phyloP scores from a whole-genome alignment of 2,888 invertebrate genomes.

The Conomelus anceps region DNA sequence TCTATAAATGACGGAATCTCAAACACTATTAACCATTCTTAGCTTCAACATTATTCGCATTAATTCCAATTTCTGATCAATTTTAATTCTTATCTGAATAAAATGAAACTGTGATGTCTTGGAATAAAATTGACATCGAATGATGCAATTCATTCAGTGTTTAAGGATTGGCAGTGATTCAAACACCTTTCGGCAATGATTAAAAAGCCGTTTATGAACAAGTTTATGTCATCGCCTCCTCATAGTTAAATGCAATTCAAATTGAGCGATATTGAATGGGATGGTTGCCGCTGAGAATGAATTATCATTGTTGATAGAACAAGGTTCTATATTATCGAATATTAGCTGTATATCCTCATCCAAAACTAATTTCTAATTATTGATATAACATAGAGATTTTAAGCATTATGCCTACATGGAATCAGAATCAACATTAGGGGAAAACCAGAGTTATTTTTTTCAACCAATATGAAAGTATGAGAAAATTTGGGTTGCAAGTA shows the following conservation, averaged over 20 bases:
- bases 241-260: neutral
- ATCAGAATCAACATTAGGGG: too few species aligned
- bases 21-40: neutral
- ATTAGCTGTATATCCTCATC: neutral
- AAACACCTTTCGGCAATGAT: neutral
- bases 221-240: neutral
- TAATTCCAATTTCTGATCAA: neutral
- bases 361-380: too few species aligned
- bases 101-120: neutral
- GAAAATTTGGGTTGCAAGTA: too few species aligned
- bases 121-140: neutral
- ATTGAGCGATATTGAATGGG: neutral
- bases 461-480: too few species aligned
- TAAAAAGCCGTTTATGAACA: neutral
- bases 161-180: neutral
- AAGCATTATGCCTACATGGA: too few species aligned
- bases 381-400: too few species aligned
- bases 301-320: neutral
- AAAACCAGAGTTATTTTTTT: too few species aligned
- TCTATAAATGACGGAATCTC: neutral
- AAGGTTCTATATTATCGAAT: neutral
- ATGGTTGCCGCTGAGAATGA: neutral
- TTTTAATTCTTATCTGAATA: neutral
- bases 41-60: neutral
- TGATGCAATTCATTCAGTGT: neutral